A percentile compares a stretch with the other conserved stretches of the same genome.
These are phyloP conservation scores for Apteryx mantelli DNA, from an alignment of 2,113 vertebrate genomes.

Conservation along the genomic window DNA sequence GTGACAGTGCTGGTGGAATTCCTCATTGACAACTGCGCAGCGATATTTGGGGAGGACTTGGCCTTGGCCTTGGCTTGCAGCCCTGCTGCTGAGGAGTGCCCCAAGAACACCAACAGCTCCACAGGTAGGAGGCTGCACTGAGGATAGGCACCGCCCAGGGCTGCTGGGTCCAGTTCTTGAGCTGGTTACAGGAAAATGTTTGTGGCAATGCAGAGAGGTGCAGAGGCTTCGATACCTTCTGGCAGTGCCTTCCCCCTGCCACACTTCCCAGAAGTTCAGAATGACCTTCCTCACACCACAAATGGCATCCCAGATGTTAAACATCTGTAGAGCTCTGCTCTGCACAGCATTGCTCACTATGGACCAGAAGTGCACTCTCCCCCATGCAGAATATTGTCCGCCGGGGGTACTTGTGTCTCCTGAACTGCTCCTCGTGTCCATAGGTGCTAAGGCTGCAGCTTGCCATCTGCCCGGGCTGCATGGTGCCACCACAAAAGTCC, in stretches of 20 bases:
- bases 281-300: not conserved
- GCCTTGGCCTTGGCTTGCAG: constrained; percentile 73
- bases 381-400: not conserved
- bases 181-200: not conserved
- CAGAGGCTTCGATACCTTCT: not conserved
- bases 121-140: constrained; percentile 65
- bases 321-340: not conserved
- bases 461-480: too few species aligned
- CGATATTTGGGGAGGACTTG: constrained; percentile 85
- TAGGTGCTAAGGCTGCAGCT: too few species aligned
- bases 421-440: too few species aligned
- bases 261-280: not conserved
- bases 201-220: not conserved
- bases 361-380: not conserved
- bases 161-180: not conserved
- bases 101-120: constrained; percentile 74
- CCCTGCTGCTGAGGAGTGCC: constrained; percentile 74
- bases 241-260: not conserved
- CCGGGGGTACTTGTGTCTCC: too few species aligned
- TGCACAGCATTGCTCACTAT: not conserved
- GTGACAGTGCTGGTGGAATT: constrained; percentile 84
- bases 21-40: constrained; percentile 84
- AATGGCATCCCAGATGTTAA: not conserved
- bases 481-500: not conserved
- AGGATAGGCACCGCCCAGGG: not conserved